A percentile compares a stretch with the other conserved stretches of the same genome.
These are phyloP conservation scores for Pachycephala philippinensis DNA, from an alignment of 2,113 vertebrate species.

Conservation along the genomic window DNA sequence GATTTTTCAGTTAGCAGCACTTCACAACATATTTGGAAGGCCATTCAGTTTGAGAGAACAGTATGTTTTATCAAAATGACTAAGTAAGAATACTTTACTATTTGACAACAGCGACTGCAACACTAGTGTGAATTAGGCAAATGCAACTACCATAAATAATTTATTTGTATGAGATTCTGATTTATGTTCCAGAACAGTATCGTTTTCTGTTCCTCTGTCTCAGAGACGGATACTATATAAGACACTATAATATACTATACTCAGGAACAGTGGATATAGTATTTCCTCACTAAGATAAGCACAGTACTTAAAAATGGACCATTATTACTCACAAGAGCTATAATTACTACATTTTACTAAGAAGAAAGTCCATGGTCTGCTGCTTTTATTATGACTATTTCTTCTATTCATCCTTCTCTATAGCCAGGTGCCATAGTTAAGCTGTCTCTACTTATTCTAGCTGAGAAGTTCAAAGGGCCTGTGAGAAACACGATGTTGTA, in stretches of 20 bases:
- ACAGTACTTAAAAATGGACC: background rate
- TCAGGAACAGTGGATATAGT: background rate
- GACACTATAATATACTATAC: background rate
- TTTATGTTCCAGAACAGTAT: background rate
- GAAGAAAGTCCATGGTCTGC: background rate
- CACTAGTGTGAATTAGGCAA: background rate
- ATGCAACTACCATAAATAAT: background rate
- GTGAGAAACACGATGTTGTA: background rate
- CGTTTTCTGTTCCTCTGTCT: background rate
- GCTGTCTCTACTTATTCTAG: background rate
- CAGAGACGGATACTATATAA: background rate
- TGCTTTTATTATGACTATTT: background rate
- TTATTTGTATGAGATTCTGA: background rate
- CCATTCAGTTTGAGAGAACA: background rate
- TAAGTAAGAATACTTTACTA: background rate
- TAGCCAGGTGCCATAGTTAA: background rate
- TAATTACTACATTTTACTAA: background rate
- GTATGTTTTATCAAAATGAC: background rate
- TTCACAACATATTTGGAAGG: background rate
- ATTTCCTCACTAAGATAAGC: background rate
- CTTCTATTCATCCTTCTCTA: background rate
- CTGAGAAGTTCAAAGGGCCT: background rate
- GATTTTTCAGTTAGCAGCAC: background rate
- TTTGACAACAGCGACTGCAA: background rate
- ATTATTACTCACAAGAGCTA: background rate